Conservation (phyloP, 1,140 invertebrate genomes). For the Hycleus phaleratus region DNA sequence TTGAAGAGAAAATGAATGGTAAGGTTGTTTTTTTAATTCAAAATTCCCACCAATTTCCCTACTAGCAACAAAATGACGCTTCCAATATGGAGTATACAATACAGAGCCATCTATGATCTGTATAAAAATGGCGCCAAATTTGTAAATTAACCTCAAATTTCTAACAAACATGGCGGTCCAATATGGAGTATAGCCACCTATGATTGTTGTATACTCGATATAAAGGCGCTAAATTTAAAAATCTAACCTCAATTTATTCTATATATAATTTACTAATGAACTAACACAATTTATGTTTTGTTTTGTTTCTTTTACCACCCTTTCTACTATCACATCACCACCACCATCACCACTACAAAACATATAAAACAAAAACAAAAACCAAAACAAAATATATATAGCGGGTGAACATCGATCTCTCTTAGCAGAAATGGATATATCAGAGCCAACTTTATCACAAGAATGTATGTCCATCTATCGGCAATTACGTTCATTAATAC, state of each 20-base stretch:
- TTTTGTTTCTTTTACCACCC: not conserved
- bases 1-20: slow-evolving; percentile 52
- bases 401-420: slow-evolving; percentile 47
- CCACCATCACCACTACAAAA: too few species aligned
- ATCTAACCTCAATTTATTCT: not conserved
- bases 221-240: not conserved
- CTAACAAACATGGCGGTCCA: not conserved
- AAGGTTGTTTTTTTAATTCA: slow-evolving; percentile 13
- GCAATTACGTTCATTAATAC: slow-evolving; percentile 57
- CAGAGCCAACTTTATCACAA: slow-evolving; percentile 57
- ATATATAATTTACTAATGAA: not conserved
- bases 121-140: too few species aligned
- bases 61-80: too few species aligned
- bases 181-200: not conserved
- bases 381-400: not conserved
- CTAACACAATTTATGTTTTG: slow-evolving; percentile 7
- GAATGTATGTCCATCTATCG: slow-evolving; percentile 56
- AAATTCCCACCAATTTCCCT: too few species aligned
- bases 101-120: too few species aligned
- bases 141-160: too few species aligned
- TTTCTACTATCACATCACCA: too few species aligned
- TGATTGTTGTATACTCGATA: not conserved
- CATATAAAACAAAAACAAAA: too few species aligned
- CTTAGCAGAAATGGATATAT: slow-evolving; percentile 69
- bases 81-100: too few species aligned